These are phyloP conservation scores for Phrynocephalus vlangalii DNA, from an alignment of 2,797 vertebrate genomes.

Conservation along the genomic window DNA sequence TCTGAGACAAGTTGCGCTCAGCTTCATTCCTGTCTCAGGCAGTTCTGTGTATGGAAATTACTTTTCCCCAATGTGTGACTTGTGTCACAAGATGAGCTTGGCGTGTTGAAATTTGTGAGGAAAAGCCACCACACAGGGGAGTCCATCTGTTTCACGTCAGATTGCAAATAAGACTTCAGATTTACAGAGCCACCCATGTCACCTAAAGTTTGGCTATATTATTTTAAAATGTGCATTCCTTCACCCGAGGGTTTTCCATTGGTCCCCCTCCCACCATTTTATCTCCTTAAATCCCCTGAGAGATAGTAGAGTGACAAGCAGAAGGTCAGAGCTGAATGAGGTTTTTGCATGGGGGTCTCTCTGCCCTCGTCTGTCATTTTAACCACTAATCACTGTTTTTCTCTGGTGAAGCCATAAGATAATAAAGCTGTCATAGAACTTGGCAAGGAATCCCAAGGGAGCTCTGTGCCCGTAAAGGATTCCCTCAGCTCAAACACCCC, in stretches of 20 bases:
- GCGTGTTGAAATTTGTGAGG: neutral
- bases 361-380: neutral
- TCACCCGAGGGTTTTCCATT: neutral
- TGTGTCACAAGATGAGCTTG: neutral
- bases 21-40: too few relatives aligned
- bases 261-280: neutral
- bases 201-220: neutral
- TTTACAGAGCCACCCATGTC: neutral
- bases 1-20: too few relatives aligned
- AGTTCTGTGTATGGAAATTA: too few relatives aligned
- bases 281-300: neutral
- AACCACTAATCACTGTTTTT: neutral
- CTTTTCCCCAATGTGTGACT: neutral
- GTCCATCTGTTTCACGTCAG: neutral
- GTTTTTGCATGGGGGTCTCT: neutral
- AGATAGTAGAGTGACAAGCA: neutral
- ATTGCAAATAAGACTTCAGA: neutral
- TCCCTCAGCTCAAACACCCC: neutral
- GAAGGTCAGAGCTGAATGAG: neutral
- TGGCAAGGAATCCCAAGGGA: neutral
- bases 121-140: neutral
- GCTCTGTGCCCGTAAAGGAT: neutral
- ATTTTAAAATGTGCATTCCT: neutral
- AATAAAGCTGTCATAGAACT: neutral
- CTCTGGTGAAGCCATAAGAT: neutral